phyloP scores from a whole-genome alignment of 2,797 vertebrate genomes.

The Aphelocoma californica region DNA sequence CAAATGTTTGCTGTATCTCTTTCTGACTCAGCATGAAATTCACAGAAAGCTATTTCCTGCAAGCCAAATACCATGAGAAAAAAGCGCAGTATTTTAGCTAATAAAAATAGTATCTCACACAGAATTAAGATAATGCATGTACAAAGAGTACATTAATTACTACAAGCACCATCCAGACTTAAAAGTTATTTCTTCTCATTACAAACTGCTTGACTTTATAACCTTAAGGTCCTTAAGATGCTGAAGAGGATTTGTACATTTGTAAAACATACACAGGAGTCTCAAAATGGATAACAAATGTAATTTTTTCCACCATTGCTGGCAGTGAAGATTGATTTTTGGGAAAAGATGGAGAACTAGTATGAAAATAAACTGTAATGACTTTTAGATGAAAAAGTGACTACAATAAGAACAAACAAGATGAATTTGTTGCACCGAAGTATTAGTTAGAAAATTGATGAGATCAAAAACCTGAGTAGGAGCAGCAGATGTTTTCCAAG shows the following conservation, averaged over 20 bases:
- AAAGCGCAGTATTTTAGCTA: neutral
- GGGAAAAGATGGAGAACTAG: neutral
- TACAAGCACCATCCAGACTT: neutral
- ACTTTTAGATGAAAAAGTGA: neutral
- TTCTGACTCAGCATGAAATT: neutral
- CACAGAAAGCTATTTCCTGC: neutral
- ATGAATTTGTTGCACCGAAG: neutral
- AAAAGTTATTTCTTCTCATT: neutral
- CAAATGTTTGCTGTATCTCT: neutral
- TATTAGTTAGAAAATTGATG: neutral
- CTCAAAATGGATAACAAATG: neutral
- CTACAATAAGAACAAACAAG: slow-evolving; percentile 5
- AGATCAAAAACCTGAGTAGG: slow-evolving; percentile 44
- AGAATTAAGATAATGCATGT: neutral
- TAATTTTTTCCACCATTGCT: neutral
- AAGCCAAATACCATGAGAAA: neutral
- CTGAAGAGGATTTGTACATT: neutral
- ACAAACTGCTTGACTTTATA: neutral
- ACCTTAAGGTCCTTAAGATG: neutral
- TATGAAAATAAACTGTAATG: slow-evolving; percentile 8
- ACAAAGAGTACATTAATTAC: neutral
- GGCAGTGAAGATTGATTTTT: neutral
- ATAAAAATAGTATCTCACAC: neutral
- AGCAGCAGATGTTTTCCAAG: slow-evolving; percentile 44
- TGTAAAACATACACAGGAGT: neutral